phyloP scores from a whole-genome alignment of 2,888 invertebrate genomes.

The Sepiola atlantica region DNA sequence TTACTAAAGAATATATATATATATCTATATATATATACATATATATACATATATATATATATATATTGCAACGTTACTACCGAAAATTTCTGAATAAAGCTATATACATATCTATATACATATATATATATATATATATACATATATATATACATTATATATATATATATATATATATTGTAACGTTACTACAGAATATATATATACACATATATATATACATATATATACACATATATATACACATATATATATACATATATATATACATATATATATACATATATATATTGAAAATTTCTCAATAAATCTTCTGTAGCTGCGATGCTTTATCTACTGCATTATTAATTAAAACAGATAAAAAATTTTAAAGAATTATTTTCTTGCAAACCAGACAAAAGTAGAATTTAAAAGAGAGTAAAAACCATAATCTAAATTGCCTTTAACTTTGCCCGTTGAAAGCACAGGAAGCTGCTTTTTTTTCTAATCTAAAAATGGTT shows the following conservation, averaged over 20 bases:
- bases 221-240: background rate
- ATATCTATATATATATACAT: too few species aligned
- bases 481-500: background rate
- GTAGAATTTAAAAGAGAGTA: background rate
- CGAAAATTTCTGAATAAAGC: too few species aligned
- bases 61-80: too few species aligned
- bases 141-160: too few species aligned
- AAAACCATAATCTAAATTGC: background rate
- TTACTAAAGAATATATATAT: too few species aligned
- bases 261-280: background rate
- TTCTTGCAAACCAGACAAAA: background rate
- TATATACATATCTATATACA: too few species aligned
- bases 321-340: background rate
- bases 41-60: too few species aligned
- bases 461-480: background rate
- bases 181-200: too few species aligned
- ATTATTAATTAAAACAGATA: background rate
- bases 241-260: too few species aligned
- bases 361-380: background rate
- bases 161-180: too few species aligned
- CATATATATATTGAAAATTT: background rate
- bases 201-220: background rate
- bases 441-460: background rate
- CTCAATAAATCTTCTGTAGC: background rate
- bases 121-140: too few species aligned